Evolutionary conservation across 1,140 invertebrate species (phyloP), one percentile per base, ranked within the genome.

Genomic region (Caerostris extrusa): DNA sequence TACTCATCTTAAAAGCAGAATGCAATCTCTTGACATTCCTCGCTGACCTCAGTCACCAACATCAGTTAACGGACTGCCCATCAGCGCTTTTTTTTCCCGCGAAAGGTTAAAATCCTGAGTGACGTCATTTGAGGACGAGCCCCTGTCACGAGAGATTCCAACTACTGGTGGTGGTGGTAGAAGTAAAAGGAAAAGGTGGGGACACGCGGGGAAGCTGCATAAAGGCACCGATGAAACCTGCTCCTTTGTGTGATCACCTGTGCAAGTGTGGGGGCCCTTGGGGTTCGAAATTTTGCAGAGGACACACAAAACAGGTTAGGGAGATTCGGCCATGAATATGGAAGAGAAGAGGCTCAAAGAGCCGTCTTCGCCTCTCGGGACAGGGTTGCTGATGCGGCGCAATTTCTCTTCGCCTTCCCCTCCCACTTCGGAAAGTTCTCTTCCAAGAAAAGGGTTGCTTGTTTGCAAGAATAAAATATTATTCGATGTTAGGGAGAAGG

Each of bases 81-180:
- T 87, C 85, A 57, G 85, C 85, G 34, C 34, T 87, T 12, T 10
- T n/a, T 6, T 67, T 14, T n/a, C 17, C 10, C 8, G 34, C 6
- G 5, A 87, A 50, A 87, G 85, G 85, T 87, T 60, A 87, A 87
- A 50, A 89, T 89, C 61, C 87, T 89, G 34, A 53, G 64, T 89
- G 87, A 89, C 87, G 67, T 89, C 87, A 89, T 89, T 89, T 89
- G 87, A 67, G 87, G 64, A 89, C 87, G 87, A 89, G n/a, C 87
- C 87, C 87, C 87, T 64, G 56, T 58, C 71, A 56, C 50, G 8
- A 53, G 19, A 53, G 55, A 58, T 64, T 60, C 55, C 34, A 87
- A 87, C 60, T 50, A 50, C 57, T 60, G 60, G 71, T n/a, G 34
- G 71, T 77, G 14, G 34, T n/a, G 71, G 71, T 77, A 77, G 71